Percentiles rank a stretch among this genome's conserved stretches.
Conservation (phyloP, 2,113 vertebrate species). For the Sapajus apella region DNA sequence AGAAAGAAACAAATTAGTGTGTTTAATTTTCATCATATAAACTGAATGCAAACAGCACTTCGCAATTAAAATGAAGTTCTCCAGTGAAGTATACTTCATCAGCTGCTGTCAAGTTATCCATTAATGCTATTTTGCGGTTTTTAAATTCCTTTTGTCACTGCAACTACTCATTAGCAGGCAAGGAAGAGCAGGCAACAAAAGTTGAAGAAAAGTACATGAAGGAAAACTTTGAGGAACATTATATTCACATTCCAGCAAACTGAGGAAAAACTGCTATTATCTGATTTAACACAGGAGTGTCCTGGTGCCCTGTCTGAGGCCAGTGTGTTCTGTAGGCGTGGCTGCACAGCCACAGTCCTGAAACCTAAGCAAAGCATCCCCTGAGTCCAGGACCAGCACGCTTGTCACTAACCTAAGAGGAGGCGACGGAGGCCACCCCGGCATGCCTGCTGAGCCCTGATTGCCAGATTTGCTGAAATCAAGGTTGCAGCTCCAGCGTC, state of each 20-base stretch:
- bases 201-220: not conserved
- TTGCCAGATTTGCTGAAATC: not conserved
- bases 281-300: not conserved
- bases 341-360: not conserved
- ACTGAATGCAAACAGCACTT: not conserved
- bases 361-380: not conserved
- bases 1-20: not conserved
- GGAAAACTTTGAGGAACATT: not conserved
- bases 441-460: fast-evolving
- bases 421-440: fast-evolving
- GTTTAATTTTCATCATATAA: not conserved
- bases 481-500: too few relatives aligned
- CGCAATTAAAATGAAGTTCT: not conserved
- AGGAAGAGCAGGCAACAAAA: not conserved
- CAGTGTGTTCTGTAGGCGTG: not conserved
- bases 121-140: not conserved
- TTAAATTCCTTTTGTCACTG: not conserved
- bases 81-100: not conserved
- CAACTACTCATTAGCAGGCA: not conserved
- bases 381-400: fast-evolving
- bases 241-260: not conserved
- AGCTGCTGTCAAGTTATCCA: not conserved
- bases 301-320: not conserved
- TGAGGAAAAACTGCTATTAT: not conserved
- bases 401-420: not conserved